A percentile compares a stretch with the other conserved stretches of the same genome.
Evolutionary conservation across 2,888 invertebrate genomes (phyloP).

Genomic region (Ochropacha duplaris): DNA sequence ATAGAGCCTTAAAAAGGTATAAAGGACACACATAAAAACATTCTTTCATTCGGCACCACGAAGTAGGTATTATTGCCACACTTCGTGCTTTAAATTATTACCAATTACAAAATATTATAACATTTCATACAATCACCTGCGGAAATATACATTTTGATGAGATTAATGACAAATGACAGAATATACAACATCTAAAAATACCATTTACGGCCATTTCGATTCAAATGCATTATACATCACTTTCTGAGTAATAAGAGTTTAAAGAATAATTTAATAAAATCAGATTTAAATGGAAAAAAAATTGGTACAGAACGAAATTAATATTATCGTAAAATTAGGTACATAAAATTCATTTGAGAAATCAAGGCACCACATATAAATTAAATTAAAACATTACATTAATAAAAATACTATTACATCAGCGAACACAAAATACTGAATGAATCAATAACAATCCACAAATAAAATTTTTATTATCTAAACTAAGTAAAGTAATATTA

Average conservation of each 20-base stretch:
- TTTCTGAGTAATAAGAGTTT: conserved; percentile 3
- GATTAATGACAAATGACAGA: conserved; percentile 46
- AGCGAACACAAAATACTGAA: conserved; percentile 73
- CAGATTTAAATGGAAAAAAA: conserved; percentile 26
- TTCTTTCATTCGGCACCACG: conserved; percentile 58
- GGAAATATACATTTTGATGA: conserved; percentile 57
- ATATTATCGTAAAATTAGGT: conserved; percentile 37
- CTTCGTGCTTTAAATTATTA: conserved; percentile 29
- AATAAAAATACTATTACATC: conserved; percentile 62
- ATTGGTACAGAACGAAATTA: conserved; percentile 33
- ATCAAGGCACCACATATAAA: conserved; percentile 79
- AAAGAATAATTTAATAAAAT: conserved; percentile 13
- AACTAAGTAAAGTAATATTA: conserved; percentile 42
- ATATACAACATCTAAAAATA: conserved; percentile 36
- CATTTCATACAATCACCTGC: conserved; percentile 41
- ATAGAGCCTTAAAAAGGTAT: conserved; percentile 74
- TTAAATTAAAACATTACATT: conserved; percentile 52
- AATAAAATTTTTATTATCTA: conserved; percentile 38
- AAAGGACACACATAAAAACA: conserved; percentile 72
- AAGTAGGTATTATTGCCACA: conserved; percentile 34
- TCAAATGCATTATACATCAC: conserved; percentile 40
- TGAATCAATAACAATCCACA: conserved; percentile 52
- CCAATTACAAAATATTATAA: conserved; percentile 45
- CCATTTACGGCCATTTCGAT: conserved; percentile 28
- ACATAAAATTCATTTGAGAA: conserved; percentile 55